Base-by-base conservation (phyloP, 1,140 invertebrate species). In the Magallana angulata region DNA sequence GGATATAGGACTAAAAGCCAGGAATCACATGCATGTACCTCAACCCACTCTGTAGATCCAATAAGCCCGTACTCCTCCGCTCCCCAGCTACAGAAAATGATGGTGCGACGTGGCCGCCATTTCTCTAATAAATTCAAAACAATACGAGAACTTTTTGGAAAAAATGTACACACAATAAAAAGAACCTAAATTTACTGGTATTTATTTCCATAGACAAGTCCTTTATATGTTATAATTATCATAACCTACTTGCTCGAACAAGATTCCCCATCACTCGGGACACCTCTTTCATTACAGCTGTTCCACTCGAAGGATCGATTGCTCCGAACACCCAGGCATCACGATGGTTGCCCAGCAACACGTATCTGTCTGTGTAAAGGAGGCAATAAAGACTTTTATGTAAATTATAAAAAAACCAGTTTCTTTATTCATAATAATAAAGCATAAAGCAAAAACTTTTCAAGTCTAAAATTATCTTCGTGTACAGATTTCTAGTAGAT, bases 281-380 rank as follows among this genome's bases (percentile, higher is more conserved):
- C 9, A 96, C 89, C 92, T 96, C 96, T 84, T 96, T 92, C 91
- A 96, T 92, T 12, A 94, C 93, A 7, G 96, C 96, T n/a, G 96
- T 96, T 8, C 96, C 96, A 90, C 92, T 94, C 8, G 95, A 94
- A 16, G 96, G 96, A 92, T 96, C 96, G 56, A 96, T 91, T 18
- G 96, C 94, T 7, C 96, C 96, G 88, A 95, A 96, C 16, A 95
- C 95, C 96, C 96, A 96, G 11, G 96, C 95, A 91, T 96, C 96
- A 87, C 96, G 93, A 92, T 96, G 96, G 90, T 96, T 96, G 24
- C 96, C 96, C 16, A 97, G 87, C 30, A 96, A 92, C 24, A 96
- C 94, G 90, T 96, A 96, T 1, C 95, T 90, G 92, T 96, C 96
- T 94, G n/a, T 94, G n/a, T 9, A 48, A 48, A 48, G 36, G 5